Conservation (phyloP, 2,888 invertebrate genomes). For the Dryococelus australis region DNA sequence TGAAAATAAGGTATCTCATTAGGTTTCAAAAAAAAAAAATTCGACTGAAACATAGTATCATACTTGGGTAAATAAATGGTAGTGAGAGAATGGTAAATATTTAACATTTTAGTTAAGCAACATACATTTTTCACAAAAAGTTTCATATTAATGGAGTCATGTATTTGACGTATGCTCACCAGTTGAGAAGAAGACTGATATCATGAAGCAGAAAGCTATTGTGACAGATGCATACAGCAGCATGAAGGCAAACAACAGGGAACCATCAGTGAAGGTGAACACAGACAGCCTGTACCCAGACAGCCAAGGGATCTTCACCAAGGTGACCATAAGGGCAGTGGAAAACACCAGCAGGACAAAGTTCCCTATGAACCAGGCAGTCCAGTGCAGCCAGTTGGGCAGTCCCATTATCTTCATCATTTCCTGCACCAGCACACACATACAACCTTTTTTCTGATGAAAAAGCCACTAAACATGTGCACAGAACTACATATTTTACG, state of each 20-base stretch:
- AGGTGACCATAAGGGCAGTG: slow-evolving; percentile 46
- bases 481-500: too few species aligned
- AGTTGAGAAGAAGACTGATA: slow-evolving; percentile 81
- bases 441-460: neutral
- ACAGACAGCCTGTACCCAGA: slow-evolving; percentile 66
- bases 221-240: slow-evolving; percentile 73
- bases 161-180: slow-evolving; percentile 67
- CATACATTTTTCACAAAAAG: too few species aligned
- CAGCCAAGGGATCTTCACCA: slow-evolving; percentile 63
- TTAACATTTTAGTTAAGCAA: too few species aligned
- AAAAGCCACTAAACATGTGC: too few species aligned
- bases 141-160: too few species aligned
- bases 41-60: too few species aligned
- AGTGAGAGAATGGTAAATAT: too few species aligned
- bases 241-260: slow-evolving; percentile 74
- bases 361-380: slow-evolving; percentile 84
- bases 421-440: slow-evolving; percentile 66
- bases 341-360: slow-evolving; percentile 72
- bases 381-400: slow-evolving; percentile 83
- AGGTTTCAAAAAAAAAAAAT: too few species aligned
- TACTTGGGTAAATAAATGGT: too few species aligned
- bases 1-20: too few species aligned
- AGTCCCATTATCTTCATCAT: slow-evolving; percentile 93
- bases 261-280: slow-evolving; percentile 72
- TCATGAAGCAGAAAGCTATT: slow-evolving; percentile 80